Evolutionary conservation across 2,797 vertebrate species (phyloP).

Genomic region (Molossus alvarezi): DNA sequence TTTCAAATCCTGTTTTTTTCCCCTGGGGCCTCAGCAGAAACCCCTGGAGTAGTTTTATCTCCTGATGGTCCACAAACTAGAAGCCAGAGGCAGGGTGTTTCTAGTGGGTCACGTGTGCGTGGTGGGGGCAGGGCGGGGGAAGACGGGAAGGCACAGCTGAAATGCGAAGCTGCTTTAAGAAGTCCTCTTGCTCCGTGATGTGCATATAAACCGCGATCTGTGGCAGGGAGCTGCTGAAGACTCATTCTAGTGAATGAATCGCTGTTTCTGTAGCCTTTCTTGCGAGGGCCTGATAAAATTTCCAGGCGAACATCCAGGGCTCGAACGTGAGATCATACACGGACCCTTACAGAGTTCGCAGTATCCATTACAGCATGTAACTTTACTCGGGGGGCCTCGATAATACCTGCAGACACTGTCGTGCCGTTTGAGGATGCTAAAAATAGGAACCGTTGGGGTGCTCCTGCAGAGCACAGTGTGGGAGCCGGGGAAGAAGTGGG

Average conservation of each 20-base stretch:
- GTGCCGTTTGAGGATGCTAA: slow-evolving; percentile 20
- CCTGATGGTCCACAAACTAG: slow-evolving; percentile 36
- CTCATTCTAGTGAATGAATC: background rate
- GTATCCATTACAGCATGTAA: background rate
- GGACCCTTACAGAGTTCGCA: background rate
- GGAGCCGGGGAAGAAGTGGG: background rate
- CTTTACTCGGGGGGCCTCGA: slow-evolving; percentile 5
- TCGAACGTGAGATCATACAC: background rate
- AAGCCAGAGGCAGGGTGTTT: background rate
- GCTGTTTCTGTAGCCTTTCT: background rate
- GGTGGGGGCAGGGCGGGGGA: background rate
- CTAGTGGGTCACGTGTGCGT: background rate
- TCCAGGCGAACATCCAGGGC: background rate
- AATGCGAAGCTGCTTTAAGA: background rate
- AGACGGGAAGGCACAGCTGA: background rate
- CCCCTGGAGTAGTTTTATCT: slow-evolving; percentile 28
- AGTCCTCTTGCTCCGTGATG: background rate
- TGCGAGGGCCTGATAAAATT: background rate
- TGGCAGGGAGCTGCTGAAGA: background rate
- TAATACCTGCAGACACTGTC: background rate
- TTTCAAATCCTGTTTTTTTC: slow-evolving; percentile 60
- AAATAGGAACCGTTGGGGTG: background rate
- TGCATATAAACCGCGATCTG: background rate
- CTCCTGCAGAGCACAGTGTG: background rate
- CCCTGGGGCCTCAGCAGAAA: slow-evolving; percentile 42